A percentile compares a stretch with the other conserved stretches of the same genome.
phyloP scores from a whole-genome alignment of 2,888 invertebrate species.

The Koerneria pararmatus region DNA sequence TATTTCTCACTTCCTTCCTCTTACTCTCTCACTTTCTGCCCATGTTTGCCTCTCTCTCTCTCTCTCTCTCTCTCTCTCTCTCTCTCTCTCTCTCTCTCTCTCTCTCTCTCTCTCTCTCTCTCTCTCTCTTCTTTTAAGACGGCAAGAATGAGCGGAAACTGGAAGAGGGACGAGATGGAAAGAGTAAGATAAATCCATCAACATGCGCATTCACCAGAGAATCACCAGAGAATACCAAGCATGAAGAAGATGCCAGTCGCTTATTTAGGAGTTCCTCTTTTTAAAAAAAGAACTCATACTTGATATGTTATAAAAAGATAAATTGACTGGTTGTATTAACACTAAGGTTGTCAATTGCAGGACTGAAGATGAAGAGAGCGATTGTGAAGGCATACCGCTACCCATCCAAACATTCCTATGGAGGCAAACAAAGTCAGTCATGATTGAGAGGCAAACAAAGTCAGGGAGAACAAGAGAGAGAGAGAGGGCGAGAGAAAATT shows the following conservation, averaged over 20 bases:
- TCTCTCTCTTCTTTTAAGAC: background rate
- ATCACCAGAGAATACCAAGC: too few species aligned
- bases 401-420: slow-evolving; percentile 95
- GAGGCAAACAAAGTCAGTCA: slow-evolving; percentile 78
- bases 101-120: slow-evolving; percentile 10
- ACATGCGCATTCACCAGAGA: slow-evolving; percentile 27
- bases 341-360: slow-evolving; percentile 32
- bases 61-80: too few species aligned
- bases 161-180: background rate
- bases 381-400: slow-evolving; percentile 77
- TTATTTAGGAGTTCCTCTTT: too few species aligned
- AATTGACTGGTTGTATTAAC: too few species aligned
- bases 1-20: slow-evolving; percentile 19
- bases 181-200: slow-evolving; percentile 25
- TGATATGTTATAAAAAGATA: too few species aligned
- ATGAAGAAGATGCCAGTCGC: too few species aligned
- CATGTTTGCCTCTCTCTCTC: slow-evolving; percentile 4
- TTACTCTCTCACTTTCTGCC: slow-evolving; percentile 20
- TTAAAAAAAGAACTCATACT: too few species aligned
- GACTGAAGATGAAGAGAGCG: slow-evolving; percentile 61
- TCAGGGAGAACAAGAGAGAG: background rate
- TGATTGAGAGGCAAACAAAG: too few species aligned
- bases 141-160: background rate
- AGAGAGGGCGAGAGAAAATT: background rate
- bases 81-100: background rate